Conservation (phyloP, 2,113 vertebrate genomes). For the Notothenia coriiceps region DNA sequence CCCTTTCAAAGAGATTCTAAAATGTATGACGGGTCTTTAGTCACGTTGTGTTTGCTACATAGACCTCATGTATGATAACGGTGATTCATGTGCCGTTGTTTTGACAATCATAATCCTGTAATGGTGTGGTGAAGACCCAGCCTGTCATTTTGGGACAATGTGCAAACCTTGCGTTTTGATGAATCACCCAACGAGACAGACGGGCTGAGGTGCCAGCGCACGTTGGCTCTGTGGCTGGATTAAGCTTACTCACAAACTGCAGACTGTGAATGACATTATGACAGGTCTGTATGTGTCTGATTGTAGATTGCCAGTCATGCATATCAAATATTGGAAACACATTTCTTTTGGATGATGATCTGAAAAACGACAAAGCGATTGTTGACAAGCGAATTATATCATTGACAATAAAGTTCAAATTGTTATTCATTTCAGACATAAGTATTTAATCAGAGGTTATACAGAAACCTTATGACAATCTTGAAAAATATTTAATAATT, state of each 20-base stretch:
- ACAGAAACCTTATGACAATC: neutral
- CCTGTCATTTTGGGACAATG: no score
- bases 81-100: neutral
- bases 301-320: neutral
- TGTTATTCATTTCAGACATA: neutral
- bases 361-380: neutral
- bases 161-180: neutral
- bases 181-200: constrained; percentile 24
- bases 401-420: neutral
- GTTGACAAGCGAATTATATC: neutral
- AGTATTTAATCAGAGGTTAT: neutral
- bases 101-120: constrained; percentile 8
- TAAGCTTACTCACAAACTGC: neutral
- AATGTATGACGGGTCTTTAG: neutral
- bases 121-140: neutral
- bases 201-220: neutral
- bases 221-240: neutral
- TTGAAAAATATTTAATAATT: neutral
- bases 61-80: neutral
- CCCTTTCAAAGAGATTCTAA: neutral
- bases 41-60: neutral
- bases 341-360: neutral
- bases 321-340: neutral
- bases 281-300: constrained; percentile 22
- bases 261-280: constrained; percentile 4